Conservation (phyloP, 1,140 invertebrate species). For the Whitmania pigra region DNA sequence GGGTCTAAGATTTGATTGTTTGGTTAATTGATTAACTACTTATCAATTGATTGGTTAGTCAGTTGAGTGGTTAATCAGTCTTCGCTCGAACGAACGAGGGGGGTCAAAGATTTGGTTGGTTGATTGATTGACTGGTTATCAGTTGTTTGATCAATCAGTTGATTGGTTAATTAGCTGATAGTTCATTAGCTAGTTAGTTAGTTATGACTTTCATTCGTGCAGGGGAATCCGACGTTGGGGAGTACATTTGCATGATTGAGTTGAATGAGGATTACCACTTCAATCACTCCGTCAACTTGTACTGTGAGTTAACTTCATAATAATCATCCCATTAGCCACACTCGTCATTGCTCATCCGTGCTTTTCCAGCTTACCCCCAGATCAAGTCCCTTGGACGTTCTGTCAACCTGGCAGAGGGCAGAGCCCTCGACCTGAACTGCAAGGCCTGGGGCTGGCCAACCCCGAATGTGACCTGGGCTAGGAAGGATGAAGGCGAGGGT, state of each 20-base stretch:
- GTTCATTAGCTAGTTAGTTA: not conserved
- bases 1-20: too few species aligned
- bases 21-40: too few species aligned
- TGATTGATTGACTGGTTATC: too few species aligned
- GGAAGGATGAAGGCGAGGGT: not conserved
- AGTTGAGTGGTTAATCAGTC: too few species aligned
- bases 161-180: too few species aligned
- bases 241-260: conserved; percentile 10
- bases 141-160: too few species aligned
- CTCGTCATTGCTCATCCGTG: not conserved
- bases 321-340: not conserved
- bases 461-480: conserved; percentile 16
- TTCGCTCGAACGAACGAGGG: too few species aligned
- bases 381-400: conserved; percentile 13
- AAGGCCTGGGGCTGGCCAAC: conserved; percentile 16
- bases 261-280: conserved; percentile 2
- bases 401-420: conserved; percentile 6
- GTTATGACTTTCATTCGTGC: not conserved
- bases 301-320: not conserved
- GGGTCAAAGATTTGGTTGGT: too few species aligned
- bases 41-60: too few species aligned
- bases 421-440: conserved; percentile 3
- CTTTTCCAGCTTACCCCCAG: conserved; percentile 12
- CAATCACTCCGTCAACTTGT: conserved; percentile 8
- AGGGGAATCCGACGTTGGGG: conserved; percentile 13